Conservation (phyloP, 2,797 vertebrate genomes). For the Muraenolepis orangiensis region DNA sequence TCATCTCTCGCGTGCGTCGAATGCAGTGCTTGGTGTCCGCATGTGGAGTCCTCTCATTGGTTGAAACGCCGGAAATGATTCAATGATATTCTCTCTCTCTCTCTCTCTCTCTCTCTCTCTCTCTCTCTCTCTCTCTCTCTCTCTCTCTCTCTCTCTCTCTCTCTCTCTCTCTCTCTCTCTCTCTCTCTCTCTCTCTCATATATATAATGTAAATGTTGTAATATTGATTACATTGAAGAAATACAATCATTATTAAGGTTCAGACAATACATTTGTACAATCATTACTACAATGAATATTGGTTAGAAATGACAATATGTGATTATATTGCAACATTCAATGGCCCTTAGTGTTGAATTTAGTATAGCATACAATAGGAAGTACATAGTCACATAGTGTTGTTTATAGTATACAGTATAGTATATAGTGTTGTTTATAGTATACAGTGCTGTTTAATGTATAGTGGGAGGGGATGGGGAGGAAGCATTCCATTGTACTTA, state of each 20-base stretch:
- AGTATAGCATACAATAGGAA: too few species aligned
- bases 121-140: neutral
- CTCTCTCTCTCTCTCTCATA: neutral
- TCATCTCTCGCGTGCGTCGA: conserved; percentile 65
- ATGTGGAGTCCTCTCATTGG: conserved; percentile 97
- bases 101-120: neutral
- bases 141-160: neutral
- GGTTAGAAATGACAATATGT: too few species aligned
- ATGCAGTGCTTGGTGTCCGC: conserved; percentile 75
- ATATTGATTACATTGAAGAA: neutral
- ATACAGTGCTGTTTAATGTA: too few species aligned
- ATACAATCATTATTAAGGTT: neutral
- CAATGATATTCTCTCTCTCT: too few species aligned
- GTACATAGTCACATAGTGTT: too few species aligned
- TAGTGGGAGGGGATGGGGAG: too few species aligned
- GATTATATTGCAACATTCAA: too few species aligned
- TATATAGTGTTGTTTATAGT: too few species aligned
- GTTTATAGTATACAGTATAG: too few species aligned
- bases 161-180: neutral
- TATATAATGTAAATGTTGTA: too few species aligned
- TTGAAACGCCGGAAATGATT: conserved; percentile 58
- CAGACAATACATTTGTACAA: neutral
- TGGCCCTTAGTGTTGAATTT: too few species aligned
- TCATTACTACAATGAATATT: neutral
- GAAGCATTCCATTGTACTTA: too few species aligned